These are phyloP conservation scores for Syngnathus typhle DNA, from an alignment of 2,113 vertebrate species.

Conservation along the genomic window DNA sequence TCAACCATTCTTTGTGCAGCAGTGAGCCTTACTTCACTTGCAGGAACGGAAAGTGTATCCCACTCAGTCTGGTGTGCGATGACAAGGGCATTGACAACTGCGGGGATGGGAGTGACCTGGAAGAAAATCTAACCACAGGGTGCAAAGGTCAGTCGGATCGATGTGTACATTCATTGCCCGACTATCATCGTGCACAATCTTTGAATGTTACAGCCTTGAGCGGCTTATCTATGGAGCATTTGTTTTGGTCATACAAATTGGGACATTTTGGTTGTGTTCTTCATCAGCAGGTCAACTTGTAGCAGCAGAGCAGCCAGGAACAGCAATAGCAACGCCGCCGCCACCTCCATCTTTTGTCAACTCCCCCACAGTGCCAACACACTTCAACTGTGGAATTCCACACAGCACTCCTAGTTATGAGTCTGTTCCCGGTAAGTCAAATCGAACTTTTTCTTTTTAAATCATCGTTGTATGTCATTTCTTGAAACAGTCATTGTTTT, in stretches of 20 bases:
- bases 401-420: conserved; percentile 36
- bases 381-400: conserved; percentile 50
- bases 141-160: conserved; percentile 68
- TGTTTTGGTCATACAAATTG: too few relatives aligned
- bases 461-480: too few relatives aligned
- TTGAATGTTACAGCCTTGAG: too few relatives aligned
- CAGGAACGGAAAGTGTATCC: conserved; percentile 76
- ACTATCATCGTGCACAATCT: too few relatives aligned
- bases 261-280: conserved; percentile 5
- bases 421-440: conserved; percentile 58
- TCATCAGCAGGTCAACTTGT: conserved; percentile 57
- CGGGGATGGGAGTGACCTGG: conserved; percentile 77
- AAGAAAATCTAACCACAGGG: conserved; percentile 60
- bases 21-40: conserved; percentile 74
- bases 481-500: not conserved
- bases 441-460: not conserved
- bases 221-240: too few relatives aligned
- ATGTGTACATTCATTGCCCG: too few relatives aligned
- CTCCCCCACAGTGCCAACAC: conserved; percentile 31
- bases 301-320: conserved; percentile 35
- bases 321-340: conserved; percentile 17
- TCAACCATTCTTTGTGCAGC: conserved; percentile 72
- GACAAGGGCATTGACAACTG: conserved; percentile 77
- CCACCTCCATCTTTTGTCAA: conserved; percentile 36
- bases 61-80: conserved; percentile 75